Conservation (phyloP, 2,888 invertebrate genomes). For the Ypsolopha scabrella region DNA sequence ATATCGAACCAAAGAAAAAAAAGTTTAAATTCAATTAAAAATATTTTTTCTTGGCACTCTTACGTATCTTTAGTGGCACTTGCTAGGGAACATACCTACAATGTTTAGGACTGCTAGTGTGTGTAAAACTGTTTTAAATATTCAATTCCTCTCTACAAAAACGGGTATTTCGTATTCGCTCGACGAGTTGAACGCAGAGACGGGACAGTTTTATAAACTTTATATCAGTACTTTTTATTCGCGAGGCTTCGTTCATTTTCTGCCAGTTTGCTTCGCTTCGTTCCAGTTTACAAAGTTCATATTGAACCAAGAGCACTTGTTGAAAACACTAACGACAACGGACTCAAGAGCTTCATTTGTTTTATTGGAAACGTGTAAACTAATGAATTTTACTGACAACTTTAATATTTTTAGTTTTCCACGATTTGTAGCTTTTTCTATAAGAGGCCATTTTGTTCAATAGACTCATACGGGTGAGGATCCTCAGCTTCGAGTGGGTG, state of each 20-base stretch:
- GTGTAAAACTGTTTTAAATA: not conserved
- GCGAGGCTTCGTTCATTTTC: not conserved
- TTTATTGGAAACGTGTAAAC: not conserved
- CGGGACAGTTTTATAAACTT: not conserved
- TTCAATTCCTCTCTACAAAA: not conserved
- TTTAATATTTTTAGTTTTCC: no score
- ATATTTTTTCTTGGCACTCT: no score
- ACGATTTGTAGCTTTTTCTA: no score
- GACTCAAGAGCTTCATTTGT: not conserved
- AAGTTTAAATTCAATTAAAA: no score
- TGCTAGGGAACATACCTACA: no score
- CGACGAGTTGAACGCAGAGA: not conserved
- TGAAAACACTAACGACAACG: not conserved
- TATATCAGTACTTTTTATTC: not conserved
- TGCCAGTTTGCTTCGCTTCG: not conserved
- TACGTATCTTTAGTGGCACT: no score
- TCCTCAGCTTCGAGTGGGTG: no score
- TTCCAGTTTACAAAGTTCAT: not conserved
- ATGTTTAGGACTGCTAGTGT: not conserved
- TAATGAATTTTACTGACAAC: no score
- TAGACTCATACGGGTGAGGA: no score
- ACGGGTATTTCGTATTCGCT: not conserved
- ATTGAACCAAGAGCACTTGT: not conserved
- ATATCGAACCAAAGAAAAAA: no score
- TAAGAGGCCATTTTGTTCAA: no score